Base-by-base conservation (phyloP, 2,888 invertebrate genomes). In the Seira sanloemensis region DNA sequence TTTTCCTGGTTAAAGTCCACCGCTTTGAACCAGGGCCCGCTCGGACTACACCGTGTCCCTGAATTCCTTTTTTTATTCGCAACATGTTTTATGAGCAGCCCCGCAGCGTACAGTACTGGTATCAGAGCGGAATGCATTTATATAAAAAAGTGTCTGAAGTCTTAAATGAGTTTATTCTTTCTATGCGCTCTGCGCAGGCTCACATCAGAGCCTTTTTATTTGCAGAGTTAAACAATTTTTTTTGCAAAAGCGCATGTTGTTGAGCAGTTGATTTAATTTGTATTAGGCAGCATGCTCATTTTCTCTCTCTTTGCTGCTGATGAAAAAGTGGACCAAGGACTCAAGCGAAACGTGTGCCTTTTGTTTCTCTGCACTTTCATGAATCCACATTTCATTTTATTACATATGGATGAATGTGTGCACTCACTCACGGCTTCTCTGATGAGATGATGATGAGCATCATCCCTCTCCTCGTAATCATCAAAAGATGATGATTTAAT, bases 311-410 rank as follows among this genome's bases (percentile, higher is more conserved):
- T 4, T 37, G 12, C 37, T 12, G 12, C 37, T 12, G 37, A n/a
- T n/a, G n/a, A 73, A 67, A 80, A 80, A 80, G 80, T 80, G 80
- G 80, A 80, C 80, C 80, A 80, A 80, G 80, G 80, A 74, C 80
- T 74, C 16, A 18, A 73, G 46, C 67, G 66, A 65, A 26, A 66
- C 18, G 18, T 24, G 16, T 25, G 23, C 67, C 23, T 67, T 12
- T 5, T 37, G 37, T 37, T 4, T 37, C 12, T 7, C 12, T 4
- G 12, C 4, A 37, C 5, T 37, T 37, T 4, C 37, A 7, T 7
- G 12, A 37, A 4, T 37, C 37, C 37, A 37, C 37, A 37, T n/a
- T n/a, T n/a, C n/a, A n/a, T 72, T 72, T 72, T 50, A 50, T 72
- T 72, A 50, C 54, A 5, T 18, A 18, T 26, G 19, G 5, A 68